Conservation (phyloP, 2,888 invertebrate genomes). For the Beris chalybata region DNA sequence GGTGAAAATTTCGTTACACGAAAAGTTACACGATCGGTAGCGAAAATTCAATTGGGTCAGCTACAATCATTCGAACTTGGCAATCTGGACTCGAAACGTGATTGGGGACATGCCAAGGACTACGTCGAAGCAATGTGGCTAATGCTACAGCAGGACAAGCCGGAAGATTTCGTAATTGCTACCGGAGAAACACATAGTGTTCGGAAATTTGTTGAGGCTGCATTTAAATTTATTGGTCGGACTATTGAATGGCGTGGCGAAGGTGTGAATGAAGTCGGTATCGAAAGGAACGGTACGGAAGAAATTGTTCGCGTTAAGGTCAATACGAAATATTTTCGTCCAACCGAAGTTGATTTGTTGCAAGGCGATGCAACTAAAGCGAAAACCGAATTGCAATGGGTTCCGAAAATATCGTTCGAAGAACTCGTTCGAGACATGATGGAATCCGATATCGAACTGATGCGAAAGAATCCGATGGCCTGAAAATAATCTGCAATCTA, state of each 20-base stretch:
- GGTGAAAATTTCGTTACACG: slow-evolving; percentile 99
- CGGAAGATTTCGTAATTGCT: slow-evolving; percentile 97
- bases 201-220: slow-evolving; percentile 90
- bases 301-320: slow-evolving; percentile 78
- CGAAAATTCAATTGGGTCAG: slow-evolving; percentile 90
- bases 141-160: slow-evolving; percentile 90
- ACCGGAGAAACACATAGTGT: slow-evolving; percentile 95
- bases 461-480: slow-evolving; percentile 89
- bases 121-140: slow-evolving; percentile 99
- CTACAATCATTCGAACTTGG: slow-evolving; percentile 87
- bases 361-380: slow-evolving; percentile 95
- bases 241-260: slow-evolving; percentile 86
- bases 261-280: slow-evolving; percentile 76
- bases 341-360: slow-evolving; percentile 94
- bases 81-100: slow-evolving; percentile 91
- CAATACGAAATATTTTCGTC: slow-evolving; percentile 93
- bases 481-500: not conserved
- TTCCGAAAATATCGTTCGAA: slow-evolving; percentile 76
- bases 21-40: slow-evolving; percentile 96
- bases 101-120: slow-evolving; percentile 98
- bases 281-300: slow-evolving; percentile 58
- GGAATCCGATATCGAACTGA: slow-evolving; percentile 83
- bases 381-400: slow-evolving; percentile 82
- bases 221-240: slow-evolving; percentile 82
- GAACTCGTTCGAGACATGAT: slow-evolving; percentile 95